Percentiles rank a stretch among this genome's conserved stretches.
phyloP scores from a whole-genome alignment of 2,888 invertebrate genomes.

The Spodoptera exigua region DNA sequence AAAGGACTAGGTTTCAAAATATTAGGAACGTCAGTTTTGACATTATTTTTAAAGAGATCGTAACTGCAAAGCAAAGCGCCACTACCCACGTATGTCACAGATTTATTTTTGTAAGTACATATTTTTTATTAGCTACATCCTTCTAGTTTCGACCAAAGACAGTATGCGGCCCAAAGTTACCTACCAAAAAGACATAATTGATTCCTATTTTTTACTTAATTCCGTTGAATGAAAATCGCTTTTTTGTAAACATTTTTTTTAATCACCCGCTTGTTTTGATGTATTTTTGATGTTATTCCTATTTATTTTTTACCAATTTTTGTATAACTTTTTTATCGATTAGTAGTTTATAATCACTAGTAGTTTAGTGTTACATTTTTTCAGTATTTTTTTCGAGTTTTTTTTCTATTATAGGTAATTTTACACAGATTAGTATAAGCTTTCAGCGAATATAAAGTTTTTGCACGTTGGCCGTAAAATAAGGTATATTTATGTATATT shows the following conservation, averaged over 20 bases:
- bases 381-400: slow-evolving; percentile 76
- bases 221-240: slow-evolving; percentile 68
- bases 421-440: slow-evolving; percentile 76
- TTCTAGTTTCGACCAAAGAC: slow-evolving; percentile 78
- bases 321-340: slow-evolving; percentile 80
- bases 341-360: slow-evolving; percentile 68
- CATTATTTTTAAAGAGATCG: not conserved
- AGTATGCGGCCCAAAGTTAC: slow-evolving; percentile 77
- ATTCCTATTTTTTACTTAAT: slow-evolving; percentile 79
- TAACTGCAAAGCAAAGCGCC: slow-evolving; percentile 42
- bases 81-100: slow-evolving; percentile 40
- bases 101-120: slow-evolving; percentile 60
- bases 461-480: slow-evolving; percentile 81
- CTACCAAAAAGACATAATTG: slow-evolving; percentile 82
- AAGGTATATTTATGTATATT: slow-evolving; percentile 74
- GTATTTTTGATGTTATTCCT: slow-evolving; percentile 84
- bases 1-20: not conserved
- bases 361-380: slow-evolving; percentile 71
- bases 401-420: slow-evolving; percentile 62
- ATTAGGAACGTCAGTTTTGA: not conserved
- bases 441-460: slow-evolving; percentile 73
- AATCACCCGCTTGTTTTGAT: slow-evolving; percentile 79
- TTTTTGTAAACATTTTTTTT: slow-evolving; percentile 69
- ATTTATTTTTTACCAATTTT: slow-evolving; percentile 83
- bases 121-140: slow-evolving; percentile 66